Evolutionary conservation across 2,113 vertebrate species (phyloP), one percentile per base, ranked within the genome.

Genomic region (Carassius auratus): DNA sequence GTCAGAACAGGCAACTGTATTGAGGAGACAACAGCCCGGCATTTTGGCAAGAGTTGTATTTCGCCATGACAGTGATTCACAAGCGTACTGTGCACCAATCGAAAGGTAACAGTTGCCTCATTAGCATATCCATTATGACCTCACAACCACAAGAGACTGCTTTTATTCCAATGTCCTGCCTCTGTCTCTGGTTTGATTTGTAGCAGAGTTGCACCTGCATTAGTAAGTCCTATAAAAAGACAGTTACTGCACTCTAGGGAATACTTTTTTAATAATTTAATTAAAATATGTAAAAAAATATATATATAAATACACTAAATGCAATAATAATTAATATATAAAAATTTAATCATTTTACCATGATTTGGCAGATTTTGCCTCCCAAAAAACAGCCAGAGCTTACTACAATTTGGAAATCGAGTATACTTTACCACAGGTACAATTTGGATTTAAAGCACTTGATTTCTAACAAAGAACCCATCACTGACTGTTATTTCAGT

Each of bases 131-230:
- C 83, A 85, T 62, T 80, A 52, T 69, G 76, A 81, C 81, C 66
- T 55, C 83, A 85, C 38, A 82, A 71, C 33, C 81, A 76, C 76
- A 42, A 66, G 26, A 64, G 50, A 80, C 19, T 55, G 78, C 52
- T 76, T 77, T 82, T 75, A 68, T 36, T 45, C 26, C 36, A 52
- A 12, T 68, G 50, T 3, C 50, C 64, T 55, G 75, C 26, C 68
- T 62, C 14, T 78, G 55, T 86, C 68, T 80, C 81, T 84, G 83
- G 12, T 77, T 83, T 74, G 86, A 90, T 88, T 86, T 87, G 87
- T 69, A 62, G 82, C 81, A 66, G 36, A 78, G 61, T 86, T 73
- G 57, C 80, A 85, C 57, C 74, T 74, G 84, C 59, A n/a, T 38
- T 14, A 23, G 21, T 76, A 15, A 84, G 69, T n/a, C 42, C 77